Evolutionary conservation across 2,888 invertebrate species (phyloP).

Genomic region (Notodonta dromedarius): DNA sequence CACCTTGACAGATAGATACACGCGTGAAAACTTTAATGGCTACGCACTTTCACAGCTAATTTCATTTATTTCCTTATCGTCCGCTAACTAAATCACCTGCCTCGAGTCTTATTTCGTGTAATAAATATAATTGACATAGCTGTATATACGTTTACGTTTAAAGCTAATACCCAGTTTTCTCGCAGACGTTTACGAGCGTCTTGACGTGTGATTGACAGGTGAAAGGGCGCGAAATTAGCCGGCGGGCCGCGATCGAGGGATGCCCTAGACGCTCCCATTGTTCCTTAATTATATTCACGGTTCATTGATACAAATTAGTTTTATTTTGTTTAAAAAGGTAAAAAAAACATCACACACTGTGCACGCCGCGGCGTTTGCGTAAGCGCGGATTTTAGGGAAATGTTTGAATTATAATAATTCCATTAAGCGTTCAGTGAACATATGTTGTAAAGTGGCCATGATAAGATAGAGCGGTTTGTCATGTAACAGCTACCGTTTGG

Average conservation of each 20-base stretch:
- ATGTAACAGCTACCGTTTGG: slow-evolving; percentile 80
- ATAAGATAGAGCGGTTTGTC: slow-evolving; percentile 84
- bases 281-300: slow-evolving; percentile 50
- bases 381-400: slow-evolving; percentile 71
- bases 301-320: slow-evolving; percentile 41
- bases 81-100: slow-evolving; percentile 57
- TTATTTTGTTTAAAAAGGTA: slow-evolving; percentile 27
- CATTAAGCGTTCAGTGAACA: slow-evolving; percentile 75
- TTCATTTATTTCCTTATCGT: slow-evolving; percentile 49
- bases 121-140: slow-evolving; percentile 47
- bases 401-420: slow-evolving; percentile 75
- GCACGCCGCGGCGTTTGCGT: slow-evolving; percentile 46
- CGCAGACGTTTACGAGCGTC: slow-evolving; percentile 61
- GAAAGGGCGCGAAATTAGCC: slow-evolving; percentile 81
- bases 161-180: slow-evolving; percentile 46
- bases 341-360: slow-evolving; percentile 62
- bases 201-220: slow-evolving; percentile 79
- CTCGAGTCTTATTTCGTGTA: slow-evolving; percentile 59
- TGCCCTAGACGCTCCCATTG: slow-evolving; percentile 39
- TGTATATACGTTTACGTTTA: slow-evolving; percentile 38
- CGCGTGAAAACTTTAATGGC: slow-evolving; percentile 66
- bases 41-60: slow-evolving; percentile 53
- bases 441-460: slow-evolving; percentile 78
- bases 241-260: slow-evolving; percentile 43
- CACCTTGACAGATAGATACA: slow-evolving; percentile 66